Evolutionary conservation across 2,888 invertebrate genomes (phyloP).

Genomic region (Mellilla xanthometata): DNA sequence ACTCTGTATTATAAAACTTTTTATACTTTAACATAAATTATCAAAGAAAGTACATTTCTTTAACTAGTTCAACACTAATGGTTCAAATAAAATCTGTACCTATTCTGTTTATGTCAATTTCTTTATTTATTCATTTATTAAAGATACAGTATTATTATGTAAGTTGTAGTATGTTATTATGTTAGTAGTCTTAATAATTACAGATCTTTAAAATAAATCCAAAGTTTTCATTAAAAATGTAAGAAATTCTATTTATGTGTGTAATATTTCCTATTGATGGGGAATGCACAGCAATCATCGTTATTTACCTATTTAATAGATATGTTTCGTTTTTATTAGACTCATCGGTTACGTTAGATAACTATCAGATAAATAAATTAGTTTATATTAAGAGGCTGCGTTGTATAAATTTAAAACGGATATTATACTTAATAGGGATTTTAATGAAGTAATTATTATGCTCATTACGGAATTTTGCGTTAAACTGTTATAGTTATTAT

Average conservation of each 20-base stretch:
- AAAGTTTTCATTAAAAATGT: too few species aligned
- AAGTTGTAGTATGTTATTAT: too few species aligned
- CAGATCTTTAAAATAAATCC: too few species aligned
- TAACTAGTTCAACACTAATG: too few species aligned
- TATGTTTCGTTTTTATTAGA: conserved; percentile 4
- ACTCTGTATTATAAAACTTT: too few species aligned
- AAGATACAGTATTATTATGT: too few species aligned
- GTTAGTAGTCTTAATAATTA: too few species aligned
- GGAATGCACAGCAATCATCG: background rate
- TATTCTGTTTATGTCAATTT: too few species aligned
- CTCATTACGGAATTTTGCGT: conserved; percentile 4
- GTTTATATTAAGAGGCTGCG: conserved; percentile 5
- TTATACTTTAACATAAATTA: too few species aligned
- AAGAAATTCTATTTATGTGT: background rate
- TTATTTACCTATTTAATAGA: conserved; percentile 6
- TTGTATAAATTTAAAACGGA: background rate
- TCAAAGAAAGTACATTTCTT: too few species aligned
- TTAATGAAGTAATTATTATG: conserved; percentile 7
- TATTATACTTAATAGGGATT: conserved; percentile 12
- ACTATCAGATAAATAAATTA: conserved; percentile 11
- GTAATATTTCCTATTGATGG: background rate
- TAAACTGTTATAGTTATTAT: conserved; percentile 2
- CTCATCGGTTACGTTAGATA: conserved; percentile 5
- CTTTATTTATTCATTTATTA: too few species aligned
- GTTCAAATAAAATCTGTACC: too few species aligned